Conservation (phyloP, 2,888 invertebrate genomes). For the Cheilosia vernalis region DNA sequence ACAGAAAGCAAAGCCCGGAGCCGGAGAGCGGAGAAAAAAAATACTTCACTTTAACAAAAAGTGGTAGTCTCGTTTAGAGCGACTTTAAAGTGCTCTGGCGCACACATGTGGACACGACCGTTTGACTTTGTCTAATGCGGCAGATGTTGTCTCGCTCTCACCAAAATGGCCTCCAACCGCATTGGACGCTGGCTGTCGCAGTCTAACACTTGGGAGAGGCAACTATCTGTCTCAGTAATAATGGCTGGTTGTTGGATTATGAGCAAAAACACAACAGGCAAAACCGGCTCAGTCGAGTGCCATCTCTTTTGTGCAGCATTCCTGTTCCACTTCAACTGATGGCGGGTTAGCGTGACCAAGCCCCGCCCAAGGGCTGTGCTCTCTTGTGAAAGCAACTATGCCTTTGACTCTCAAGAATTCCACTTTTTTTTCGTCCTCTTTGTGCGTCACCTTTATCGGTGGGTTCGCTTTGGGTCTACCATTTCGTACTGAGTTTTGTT, state of each 20-base stretch:
- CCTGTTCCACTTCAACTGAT: slow-evolving; percentile 12
- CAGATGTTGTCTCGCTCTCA: slow-evolving; percentile 32
- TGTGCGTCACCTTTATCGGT: slow-evolving; percentile 21
- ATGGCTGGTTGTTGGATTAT: slow-evolving; percentile 61
- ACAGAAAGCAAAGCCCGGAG: slow-evolving; percentile 15
- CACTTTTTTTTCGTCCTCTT: slow-evolving; percentile 31
- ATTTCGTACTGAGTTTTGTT: slow-evolving; percentile 32
- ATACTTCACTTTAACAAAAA: slow-evolving; percentile 62
- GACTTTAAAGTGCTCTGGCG: slow-evolving; percentile 59
- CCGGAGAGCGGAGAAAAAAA: neutral
- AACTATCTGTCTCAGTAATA: slow-evolving; percentile 38
- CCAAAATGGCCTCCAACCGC: slow-evolving; percentile 66
- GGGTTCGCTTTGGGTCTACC: slow-evolving; percentile 18
- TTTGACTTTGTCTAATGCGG: slow-evolving; percentile 31
- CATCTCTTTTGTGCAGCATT: slow-evolving; percentile 10
- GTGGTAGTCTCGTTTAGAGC: slow-evolving; percentile 28
- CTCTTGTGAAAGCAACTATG: slow-evolving; percentile 36
- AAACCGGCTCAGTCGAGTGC: slow-evolving; percentile 53
- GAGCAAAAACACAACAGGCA: slow-evolving; percentile 36
- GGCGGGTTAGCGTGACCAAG: slow-evolving; percentile 10
- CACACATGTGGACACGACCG: neutral
- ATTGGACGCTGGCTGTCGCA: neutral
- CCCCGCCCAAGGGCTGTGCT: slow-evolving; percentile 63
- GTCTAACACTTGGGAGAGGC: neutral
- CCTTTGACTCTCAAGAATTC: slow-evolving; percentile 41